Evolutionary conservation across 2,888 invertebrate genomes (phyloP), one percentile per base, ranked within the genome.

Genomic region (Agapostemon virescens): DNA sequence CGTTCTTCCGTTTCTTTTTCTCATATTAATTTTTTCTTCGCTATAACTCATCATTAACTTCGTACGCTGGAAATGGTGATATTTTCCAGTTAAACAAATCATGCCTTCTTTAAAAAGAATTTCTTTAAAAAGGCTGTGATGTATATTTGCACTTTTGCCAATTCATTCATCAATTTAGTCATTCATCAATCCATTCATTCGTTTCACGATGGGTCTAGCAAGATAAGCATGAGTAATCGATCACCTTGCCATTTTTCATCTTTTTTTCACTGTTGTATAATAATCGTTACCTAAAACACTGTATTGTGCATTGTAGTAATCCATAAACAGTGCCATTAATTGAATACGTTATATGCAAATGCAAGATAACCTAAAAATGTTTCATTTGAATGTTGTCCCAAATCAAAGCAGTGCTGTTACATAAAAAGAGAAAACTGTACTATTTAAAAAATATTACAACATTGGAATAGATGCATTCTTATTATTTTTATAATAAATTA

Each of bases 81-180:
- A 49, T 49, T 49, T 49, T 49, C n/a, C 11, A 49, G 49, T 49
- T 49, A 49, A 49, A n/a, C n/a, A 49, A n/a, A 49, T 49, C n/a
- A 49, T n/a, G n/a, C n/a, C 11, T 49, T n/a, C 11, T n/a, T 3
- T 4, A 11, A n/a, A n/a, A n/a, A 7, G n/a, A 49, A n/a, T n/a
- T 49, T 11, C n/a, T 49, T n/a, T 49, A n/a, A 49, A n/a, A n/a
- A 3, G n/a, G 6, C 2, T n/a, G 49, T 9, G 38, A n/a, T 9
- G 49, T 49, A n/a, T 49, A 49, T 49, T 11, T n/a, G 13, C 40
- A 40, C 15, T 15, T 40, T n/a, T 49, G n/a, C n/a, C n/a, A 49
- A 49, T 49, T 49, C n/a, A 49, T 49, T 45, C 45, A n/a, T 45
- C 45, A n/a, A 49, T 49, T n/a, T n/a, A n/a, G n/a, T 49, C n/a